These are phyloP conservation scores for Lithophane leautieri DNA, from an alignment of 2,888 invertebrate species.

Conservation along the genomic window DNA sequence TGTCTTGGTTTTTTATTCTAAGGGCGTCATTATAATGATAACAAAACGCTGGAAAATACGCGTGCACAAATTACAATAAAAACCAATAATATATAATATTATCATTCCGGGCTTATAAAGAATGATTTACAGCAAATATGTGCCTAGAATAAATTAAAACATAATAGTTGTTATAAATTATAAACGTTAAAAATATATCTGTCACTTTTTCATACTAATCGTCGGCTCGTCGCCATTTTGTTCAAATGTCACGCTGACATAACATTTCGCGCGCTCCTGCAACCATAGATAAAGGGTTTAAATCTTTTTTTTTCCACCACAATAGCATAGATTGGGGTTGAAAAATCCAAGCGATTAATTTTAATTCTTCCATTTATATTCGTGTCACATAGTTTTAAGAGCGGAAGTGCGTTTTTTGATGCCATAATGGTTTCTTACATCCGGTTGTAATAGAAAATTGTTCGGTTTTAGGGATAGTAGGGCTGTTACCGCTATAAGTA, in stretches of 20 bases:
- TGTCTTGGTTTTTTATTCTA: too few species aligned
- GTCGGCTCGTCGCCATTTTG: constrained; percentile 75
- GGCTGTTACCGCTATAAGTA: constrained; percentile 40
- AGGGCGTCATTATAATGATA: not conserved
- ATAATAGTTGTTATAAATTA: not conserved
- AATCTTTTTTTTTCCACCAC: constrained; percentile 64
- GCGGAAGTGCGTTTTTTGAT: constrained; percentile 82
- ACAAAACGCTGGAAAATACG: not conserved
- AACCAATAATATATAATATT: constrained; percentile 2
- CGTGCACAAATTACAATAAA: not conserved
- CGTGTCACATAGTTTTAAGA: constrained; percentile 82
- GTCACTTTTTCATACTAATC: constrained; percentile 53
- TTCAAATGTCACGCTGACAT: constrained; percentile 83
- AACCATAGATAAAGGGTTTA: constrained; percentile 83
- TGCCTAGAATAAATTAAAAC: constrained; percentile 53
- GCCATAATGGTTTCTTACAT: constrained; percentile 80
- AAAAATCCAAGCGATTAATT: constrained; percentile 70
- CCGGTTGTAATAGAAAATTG: constrained; percentile 77
- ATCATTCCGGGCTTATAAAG: not conserved
- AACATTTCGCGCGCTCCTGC: constrained; percentile 79
- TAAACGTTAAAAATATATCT: constrained; percentile 9
- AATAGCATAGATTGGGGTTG: constrained; percentile 69
- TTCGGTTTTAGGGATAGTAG: constrained; percentile 67
- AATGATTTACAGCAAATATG: constrained; percentile 31
- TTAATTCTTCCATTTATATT: constrained; percentile 85